These are phyloP conservation scores for Akabosia matsudoensis DNA, from an alignment of 1,140 invertebrate species.

Conservation along the genomic window DNA sequence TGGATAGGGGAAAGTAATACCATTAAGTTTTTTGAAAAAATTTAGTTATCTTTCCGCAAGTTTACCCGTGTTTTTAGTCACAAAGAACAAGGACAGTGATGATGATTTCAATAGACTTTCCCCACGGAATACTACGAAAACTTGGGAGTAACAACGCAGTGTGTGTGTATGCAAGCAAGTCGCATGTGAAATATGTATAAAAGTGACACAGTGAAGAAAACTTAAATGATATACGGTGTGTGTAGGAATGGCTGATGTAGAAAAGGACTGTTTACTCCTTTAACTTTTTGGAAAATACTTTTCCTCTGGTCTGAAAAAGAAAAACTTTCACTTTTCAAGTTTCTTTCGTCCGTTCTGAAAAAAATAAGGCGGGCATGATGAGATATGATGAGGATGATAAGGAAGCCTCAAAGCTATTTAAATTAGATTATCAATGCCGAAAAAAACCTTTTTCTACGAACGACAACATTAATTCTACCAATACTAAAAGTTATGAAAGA, in stretches of 20 bases:
- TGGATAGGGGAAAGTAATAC: neutral
- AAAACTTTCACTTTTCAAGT: neutral
- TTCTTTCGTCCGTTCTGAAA: neutral
- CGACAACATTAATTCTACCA: neutral
- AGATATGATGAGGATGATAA: neutral
- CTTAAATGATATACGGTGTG: neutral
- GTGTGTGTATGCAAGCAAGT: too few species aligned
- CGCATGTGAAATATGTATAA: too few species aligned
- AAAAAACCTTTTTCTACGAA: neutral
- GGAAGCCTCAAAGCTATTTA: constrained; percentile 1
- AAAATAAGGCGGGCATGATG: neutral
- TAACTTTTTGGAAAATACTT: neutral
- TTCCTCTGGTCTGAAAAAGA: neutral
- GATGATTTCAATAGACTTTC: constrained; percentile 4
- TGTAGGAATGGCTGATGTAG: neutral
- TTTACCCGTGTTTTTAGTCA: neutral
- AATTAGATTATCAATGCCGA: constrained; percentile 11
- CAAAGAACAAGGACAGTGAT: neutral
- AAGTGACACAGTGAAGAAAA: neutral
- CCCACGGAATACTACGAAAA: neutral
- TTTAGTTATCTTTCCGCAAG: constrained; percentile 1
- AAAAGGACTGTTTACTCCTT: neutral
- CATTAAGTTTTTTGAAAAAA: neutral
- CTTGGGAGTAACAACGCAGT: too few species aligned
- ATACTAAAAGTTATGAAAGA: neutral